phyloP scores from a whole-genome alignment of 2,888 invertebrate species.

The Xestobium rufovillosum region DNA sequence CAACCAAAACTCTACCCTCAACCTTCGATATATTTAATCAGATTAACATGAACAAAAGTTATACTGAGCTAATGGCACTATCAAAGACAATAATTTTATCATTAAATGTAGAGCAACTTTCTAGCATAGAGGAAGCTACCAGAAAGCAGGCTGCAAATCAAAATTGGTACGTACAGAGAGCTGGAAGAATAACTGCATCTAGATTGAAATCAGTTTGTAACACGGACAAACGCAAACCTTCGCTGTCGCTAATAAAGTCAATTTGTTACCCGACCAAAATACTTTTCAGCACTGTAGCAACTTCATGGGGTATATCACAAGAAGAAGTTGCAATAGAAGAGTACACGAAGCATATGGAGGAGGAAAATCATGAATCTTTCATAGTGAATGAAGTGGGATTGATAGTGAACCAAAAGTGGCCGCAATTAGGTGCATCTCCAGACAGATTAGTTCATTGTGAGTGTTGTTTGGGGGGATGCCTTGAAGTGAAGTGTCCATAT shows the following conservation, averaged over 20 bases:
- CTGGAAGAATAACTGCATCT: constrained; percentile 15
- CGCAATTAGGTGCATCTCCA: constrained; percentile 7
- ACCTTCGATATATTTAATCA: too few relatives aligned
- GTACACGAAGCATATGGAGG: not conserved
- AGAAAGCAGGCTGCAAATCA: constrained; percentile 1
- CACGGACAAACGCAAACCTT: constrained; percentile 8
- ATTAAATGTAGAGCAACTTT: constrained; percentile 1
- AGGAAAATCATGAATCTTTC: constrained; percentile 2
- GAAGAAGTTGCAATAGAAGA: constrained; percentile 7
- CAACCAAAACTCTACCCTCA: not conserved
- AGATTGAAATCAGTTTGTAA: constrained; percentile 6
- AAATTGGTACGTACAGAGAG: constrained; percentile 14
- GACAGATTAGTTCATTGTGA: constrained; percentile 1
- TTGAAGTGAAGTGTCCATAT: constrained; percentile 11
- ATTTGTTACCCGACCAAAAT: constrained; percentile 8
- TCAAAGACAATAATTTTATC: constrained; percentile 3
- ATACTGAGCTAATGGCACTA: constrained; percentile 8
- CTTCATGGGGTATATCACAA: constrained; percentile 8
- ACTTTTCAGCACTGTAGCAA: constrained; percentile 8
- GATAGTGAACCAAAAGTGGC: constrained; percentile 2
- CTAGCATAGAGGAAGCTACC: constrained; percentile 4
- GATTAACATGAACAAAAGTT: not conserved
- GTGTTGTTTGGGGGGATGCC: constrained; percentile 7
- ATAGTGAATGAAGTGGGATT: not conserved
- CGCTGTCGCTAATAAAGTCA: constrained; percentile 7